These are phyloP conservation scores for Botrylloides violaceus DNA, from an alignment of 23 tunicate genomes.

Conservation along the genomic window DNA sequence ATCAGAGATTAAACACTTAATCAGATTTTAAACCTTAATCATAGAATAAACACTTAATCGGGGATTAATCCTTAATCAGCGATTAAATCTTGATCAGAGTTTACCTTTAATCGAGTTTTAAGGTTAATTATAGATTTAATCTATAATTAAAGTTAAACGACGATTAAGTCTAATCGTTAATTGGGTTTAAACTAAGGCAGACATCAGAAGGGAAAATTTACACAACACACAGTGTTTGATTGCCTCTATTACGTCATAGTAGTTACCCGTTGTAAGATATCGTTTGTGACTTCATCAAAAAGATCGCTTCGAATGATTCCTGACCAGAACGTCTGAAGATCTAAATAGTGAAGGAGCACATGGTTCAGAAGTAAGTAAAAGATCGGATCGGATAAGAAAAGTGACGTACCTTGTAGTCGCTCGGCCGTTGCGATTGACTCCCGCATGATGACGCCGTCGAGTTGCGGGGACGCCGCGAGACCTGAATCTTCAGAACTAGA, in stretches of 20 bases:
- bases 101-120: too few species aligned
- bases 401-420: slow-evolving; percentile 48
- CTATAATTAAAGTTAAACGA: too few species aligned
- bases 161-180: too few species aligned
- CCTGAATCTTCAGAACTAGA: slow-evolving; percentile 92
- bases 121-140: too few species aligned
- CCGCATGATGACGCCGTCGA: slow-evolving; percentile 73
- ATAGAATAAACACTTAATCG: too few species aligned
- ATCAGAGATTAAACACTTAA: too few species aligned
- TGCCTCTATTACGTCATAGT: background rate
- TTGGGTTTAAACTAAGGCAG: too few species aligned
- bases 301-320: slow-evolving; percentile 44
- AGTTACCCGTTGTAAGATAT: slow-evolving; percentile 47
- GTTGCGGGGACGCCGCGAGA: slow-evolving; percentile 48
- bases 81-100: too few species aligned
- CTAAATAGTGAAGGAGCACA: slow-evolving; percentile 28
- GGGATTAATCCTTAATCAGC: too few species aligned
- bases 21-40: too few species aligned
- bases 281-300: slow-evolving; percentile 71
- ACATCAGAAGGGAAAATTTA: too few species aligned
- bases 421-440: slow-evolving; percentile 46
- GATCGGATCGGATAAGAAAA: background rate
- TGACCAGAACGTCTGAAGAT: slow-evolving; percentile 67
- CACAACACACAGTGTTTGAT: too few species aligned
- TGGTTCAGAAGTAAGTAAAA: background rate